These are phyloP conservation scores for Galerucella calmariensis DNA, from an alignment of 2,888 invertebrate genomes.

Conservation along the genomic window DNA sequence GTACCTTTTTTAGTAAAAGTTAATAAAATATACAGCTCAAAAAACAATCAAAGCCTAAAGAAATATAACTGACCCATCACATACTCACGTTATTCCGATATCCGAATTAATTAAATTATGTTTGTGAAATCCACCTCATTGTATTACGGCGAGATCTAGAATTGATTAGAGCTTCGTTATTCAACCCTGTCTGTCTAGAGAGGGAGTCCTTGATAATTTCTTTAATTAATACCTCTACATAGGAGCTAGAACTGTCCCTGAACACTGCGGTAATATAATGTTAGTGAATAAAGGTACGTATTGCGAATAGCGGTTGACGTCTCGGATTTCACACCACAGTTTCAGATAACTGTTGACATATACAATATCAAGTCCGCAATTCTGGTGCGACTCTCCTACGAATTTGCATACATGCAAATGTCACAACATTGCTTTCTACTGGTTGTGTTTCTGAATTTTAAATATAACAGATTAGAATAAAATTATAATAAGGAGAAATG, in stretches of 20 bases:
- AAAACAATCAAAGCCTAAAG: not conserved
- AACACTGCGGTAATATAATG: constrained; percentile 52
- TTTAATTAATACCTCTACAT: constrained; percentile 4
- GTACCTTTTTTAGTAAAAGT: too few species aligned
- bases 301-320: constrained; percentile 50
- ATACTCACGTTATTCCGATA: not conserved
- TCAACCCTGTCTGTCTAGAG: not conserved
- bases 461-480: not conserved
- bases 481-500: not conserved
- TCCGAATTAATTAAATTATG: not conserved
- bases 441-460: not conserved
- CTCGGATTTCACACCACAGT: constrained; percentile 47
- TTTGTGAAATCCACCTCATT: not conserved
- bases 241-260: constrained; percentile 5
- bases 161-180: not conserved
- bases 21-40: too few species aligned
- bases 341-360: constrained; percentile 48
- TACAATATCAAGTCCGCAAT: constrained; percentile 45
- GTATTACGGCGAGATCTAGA: not conserved
- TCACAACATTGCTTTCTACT: not conserved
- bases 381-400: constrained; percentile 20
- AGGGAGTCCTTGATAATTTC: not conserved
- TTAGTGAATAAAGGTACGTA: constrained; percentile 46
- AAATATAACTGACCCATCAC: not conserved
- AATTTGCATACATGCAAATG: constrained; percentile 24